Evolutionary conservation across 2,113 vertebrate genomes (phyloP).

Genomic region (Rhinolophus ferrumequinum): DNA sequence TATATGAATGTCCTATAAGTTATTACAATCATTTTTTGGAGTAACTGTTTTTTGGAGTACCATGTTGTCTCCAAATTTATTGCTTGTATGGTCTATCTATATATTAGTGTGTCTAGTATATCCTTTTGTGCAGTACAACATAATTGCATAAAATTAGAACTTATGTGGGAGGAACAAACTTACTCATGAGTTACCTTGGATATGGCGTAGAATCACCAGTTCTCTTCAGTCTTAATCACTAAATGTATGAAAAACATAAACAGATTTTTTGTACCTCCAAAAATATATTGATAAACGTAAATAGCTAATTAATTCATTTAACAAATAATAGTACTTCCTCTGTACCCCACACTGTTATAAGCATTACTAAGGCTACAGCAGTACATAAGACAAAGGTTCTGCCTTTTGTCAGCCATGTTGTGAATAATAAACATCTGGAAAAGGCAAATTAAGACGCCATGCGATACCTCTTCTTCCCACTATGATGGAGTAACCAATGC

Average conservation of each 20-base stretch:
- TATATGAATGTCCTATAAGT: background rate
- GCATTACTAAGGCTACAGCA: background rate
- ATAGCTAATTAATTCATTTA: constrained; percentile 17
- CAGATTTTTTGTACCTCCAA: background rate
- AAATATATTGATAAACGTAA: constrained; percentile 25
- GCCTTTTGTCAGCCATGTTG: constrained; percentile 17
- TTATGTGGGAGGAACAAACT: background rate
- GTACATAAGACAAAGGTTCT: background rate
- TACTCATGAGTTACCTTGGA: constrained; percentile 28
- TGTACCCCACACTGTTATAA: background rate
- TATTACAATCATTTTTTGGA: background rate
- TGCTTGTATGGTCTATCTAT: background rate
- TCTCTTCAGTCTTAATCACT: constrained; percentile 21
- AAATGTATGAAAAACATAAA: background rate
- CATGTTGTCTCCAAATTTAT: background rate
- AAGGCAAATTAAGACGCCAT: constrained; percentile 16
- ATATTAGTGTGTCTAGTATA: background rate
- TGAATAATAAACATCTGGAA: constrained; percentile 52
- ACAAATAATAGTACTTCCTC: constrained; percentile 38
- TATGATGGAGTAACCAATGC: background rate
- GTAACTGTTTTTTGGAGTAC: background rate
- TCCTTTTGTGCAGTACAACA: background rate
- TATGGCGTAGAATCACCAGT: background rate
- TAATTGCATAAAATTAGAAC: constrained; percentile 12
- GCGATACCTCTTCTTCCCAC: background rate